These are phyloP conservation scores for Elgaria multicarinata DNA, from an alignment of 2,113 vertebrate genomes.

Conservation along the genomic window DNA sequence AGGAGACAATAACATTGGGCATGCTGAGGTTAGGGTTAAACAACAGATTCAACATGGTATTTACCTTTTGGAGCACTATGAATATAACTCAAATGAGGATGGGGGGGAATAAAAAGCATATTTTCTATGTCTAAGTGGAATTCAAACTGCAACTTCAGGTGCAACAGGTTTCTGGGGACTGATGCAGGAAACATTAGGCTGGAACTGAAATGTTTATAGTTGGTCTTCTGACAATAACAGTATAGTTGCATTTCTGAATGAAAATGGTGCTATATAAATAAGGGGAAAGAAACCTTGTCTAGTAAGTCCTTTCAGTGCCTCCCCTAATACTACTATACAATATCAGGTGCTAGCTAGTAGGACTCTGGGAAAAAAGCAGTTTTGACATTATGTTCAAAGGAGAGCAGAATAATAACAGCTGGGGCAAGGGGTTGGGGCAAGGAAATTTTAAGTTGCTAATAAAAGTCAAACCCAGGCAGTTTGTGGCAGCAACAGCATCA, in stretches of 20 bases:
- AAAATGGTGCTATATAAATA: slow-evolving; percentile 57
- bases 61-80: not conserved
- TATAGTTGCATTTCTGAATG: slow-evolving; percentile 62
- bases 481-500: slow-evolving; percentile 83
- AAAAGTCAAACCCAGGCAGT: slow-evolving; percentile 87
- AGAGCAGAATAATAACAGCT: slow-evolving; percentile 82
- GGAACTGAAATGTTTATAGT: not conserved
- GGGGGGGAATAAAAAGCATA: not conserved
- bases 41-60: not conserved
- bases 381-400: slow-evolving; percentile 82
- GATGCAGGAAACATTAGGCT: not conserved
- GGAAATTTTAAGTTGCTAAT: slow-evolving; percentile 87
- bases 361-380: slow-evolving; percentile 71
- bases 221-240: slow-evolving; percentile 49
- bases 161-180: not conserved
- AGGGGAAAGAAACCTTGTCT: slow-evolving; percentile 36
- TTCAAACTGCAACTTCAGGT: fast-evolving
- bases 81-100: not conserved
- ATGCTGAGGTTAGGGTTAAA: not conserved
- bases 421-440: slow-evolving; percentile 76
- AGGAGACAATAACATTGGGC: not conserved
- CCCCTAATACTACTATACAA: slow-evolving; percentile 53
- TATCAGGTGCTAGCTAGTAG: slow-evolving; percentile 60
- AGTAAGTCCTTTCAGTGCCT: slow-evolving; percentile 66
- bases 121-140: not conserved